Conservation (phyloP, 2,888 invertebrate genomes). For the Lithophane leautieri region DNA sequence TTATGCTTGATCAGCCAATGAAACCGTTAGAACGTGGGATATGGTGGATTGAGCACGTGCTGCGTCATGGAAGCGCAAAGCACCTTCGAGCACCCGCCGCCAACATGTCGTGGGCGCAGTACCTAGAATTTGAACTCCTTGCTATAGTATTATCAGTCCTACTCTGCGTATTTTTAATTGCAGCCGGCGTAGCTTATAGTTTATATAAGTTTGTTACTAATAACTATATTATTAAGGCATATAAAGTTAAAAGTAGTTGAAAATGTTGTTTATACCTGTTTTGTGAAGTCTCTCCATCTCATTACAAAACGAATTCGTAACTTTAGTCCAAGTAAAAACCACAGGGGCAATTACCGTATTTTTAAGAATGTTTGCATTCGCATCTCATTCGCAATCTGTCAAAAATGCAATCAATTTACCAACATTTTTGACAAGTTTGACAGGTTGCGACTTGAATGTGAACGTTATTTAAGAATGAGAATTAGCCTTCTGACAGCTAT, state of each 20-base stretch:
- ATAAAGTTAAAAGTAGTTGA: slow-evolving; percentile 35
- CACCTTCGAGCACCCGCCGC: slow-evolving; percentile 79
- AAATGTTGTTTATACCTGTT: background rate
- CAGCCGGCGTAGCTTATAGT: background rate
- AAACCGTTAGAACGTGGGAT: slow-evolving; percentile 79
- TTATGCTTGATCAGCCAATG: slow-evolving; percentile 81
- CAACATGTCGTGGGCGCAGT: slow-evolving; percentile 69
- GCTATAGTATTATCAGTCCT: slow-evolving; percentile 29
- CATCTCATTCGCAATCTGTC: too few species aligned
- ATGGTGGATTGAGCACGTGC: slow-evolving; percentile 80
- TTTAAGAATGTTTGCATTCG: too few species aligned
- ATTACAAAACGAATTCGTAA: background rate
- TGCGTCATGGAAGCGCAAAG: slow-evolving; percentile 80
- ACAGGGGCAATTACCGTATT: too few species aligned
- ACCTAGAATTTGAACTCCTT: slow-evolving; percentile 69
- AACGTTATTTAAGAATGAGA: too few species aligned
- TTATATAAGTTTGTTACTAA: slow-evolving; percentile 27
- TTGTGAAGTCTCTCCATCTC: background rate
- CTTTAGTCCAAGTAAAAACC: background rate
- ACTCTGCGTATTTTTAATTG: background rate
- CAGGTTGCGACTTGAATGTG: too few species aligned
- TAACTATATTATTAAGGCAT: slow-evolving; percentile 10
- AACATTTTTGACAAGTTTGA: too few species aligned
- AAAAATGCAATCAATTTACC: too few species aligned
- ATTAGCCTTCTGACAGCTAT: too few species aligned